Base-by-base conservation (phyloP, 2,113 vertebrate genomes). In the Neotoma lepida region DNA sequence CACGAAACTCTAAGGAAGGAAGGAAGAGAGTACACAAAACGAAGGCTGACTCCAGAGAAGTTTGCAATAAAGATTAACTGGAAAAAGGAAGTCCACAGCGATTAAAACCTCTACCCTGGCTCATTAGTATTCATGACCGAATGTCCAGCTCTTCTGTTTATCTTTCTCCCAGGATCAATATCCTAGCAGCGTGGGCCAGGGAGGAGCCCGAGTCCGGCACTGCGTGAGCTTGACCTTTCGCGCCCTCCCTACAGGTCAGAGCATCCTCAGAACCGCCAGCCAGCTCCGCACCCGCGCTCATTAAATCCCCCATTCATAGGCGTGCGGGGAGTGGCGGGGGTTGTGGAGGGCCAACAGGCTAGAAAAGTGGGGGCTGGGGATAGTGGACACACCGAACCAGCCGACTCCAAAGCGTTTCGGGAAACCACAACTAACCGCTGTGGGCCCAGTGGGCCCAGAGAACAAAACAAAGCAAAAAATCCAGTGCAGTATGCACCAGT, bases 111-210 rank as follows among this genome's bases (percentile, higher is more conserved):
- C 95, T 92, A 89, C 91, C 35, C 90, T 33, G 95, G 77, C 96
- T 98, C 95, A 98, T 98, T 98, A 98, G 98, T 96, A 98, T 98
- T 98, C 98, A 97, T 97, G 98, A 97, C 98, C 77, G 95, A 96
- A 88, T 78, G 94, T 87, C 97, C 92, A 95, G 97, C 98, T 98
- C 97, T 97, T 95, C 96, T 97, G 97, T 98, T 98, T 98, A 98
- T 99, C 98, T 98, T 99, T 97, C 98, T 98, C 97, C 56, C 64
- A 85, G 98, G 98, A 99, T 99, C 99, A 98, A 99, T 99, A 99
- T 98, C 98, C 92, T 96, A 98, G 93, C 99, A 98, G 98, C 98
- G 97, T 99, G 99, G 97, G 98, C 97, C 96, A 95, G 98, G 98
- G 98, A 98, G 98, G 98, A 99, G 98, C 98, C 98, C 98, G 97